Evolutionary conservation across 2,888 invertebrate species (phyloP), one percentile per base, ranked within the genome.

Genomic region (Apomyelois bistriatella): DNA sequence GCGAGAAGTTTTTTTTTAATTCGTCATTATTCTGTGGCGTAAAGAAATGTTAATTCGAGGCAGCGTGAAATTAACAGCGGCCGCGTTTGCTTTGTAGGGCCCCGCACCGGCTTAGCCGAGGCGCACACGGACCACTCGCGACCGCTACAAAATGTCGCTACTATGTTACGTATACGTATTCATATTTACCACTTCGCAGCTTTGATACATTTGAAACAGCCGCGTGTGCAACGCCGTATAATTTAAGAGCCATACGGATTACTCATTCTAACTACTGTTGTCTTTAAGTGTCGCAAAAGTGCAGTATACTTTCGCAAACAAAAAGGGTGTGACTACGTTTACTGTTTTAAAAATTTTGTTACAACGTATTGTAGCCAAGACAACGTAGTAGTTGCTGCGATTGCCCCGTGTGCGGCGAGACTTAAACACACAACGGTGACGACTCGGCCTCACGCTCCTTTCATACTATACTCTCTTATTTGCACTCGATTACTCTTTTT

Each of bases 1-100:
- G 78, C 82, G 82, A 85, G 88, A 82, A 74, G 79, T 82, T 88
- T 90, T 82, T n/a, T 79, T 89, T 89, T 89, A 89, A 90, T 90
- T 90, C 84, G 85, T 90, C 85, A 89, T 90, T 90, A 90, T 88
- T 87, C 82, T 85, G 84, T 88, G 88, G 90, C 90, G 90, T 89
- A 90, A 90, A 90, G 91, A 91, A 91, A 91, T 91, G 90, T 91
- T 91, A 91, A 91, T 91, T 91, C 84, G 89, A 90, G 85, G 82
- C 87, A 78, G 88, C 91, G 91, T 91, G 91, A 91, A 91, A 91
- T 91, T 90, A 91, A 91, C 85, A 89, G 87, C 85, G 83, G 88
- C 85, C 76, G 85, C 76, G 70, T 70, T 74, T 82, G 79, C 83
- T 90, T 90, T 90, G 88, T 89, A 79, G 78, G 82, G 66, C 85